phyloP scores from a whole-genome alignment of 2,797 vertebrate species.

The Characodon lateralis region DNA sequence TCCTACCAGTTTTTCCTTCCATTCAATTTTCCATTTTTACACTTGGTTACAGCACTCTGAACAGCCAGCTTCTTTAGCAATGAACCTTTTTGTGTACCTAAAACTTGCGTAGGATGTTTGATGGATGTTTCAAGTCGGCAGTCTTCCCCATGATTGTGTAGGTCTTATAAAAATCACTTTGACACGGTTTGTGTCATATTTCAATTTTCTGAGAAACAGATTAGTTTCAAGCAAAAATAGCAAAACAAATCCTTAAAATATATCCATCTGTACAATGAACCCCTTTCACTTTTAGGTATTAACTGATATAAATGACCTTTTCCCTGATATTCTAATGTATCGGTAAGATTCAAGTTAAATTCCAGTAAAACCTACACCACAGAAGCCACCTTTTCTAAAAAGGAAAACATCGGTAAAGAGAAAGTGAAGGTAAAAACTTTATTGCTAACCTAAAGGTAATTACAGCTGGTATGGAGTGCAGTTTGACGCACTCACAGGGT shows the following conservation, averaged over 20 bases:
- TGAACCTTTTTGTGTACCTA: too few species aligned
- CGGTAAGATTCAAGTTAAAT: not conserved
- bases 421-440: constrained; percentile 4
- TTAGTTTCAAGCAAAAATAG: not conserved
- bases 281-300: not conserved
- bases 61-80: not conserved
- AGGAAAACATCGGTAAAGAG: not conserved
- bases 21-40: not conserved
- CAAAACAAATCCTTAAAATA: not conserved
- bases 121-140: not conserved
- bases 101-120: not conserved
- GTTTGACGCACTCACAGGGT: not conserved
- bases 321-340: not conserved
- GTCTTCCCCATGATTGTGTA: not conserved
- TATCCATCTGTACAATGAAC: too few species aligned
- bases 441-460: constrained; percentile 9
- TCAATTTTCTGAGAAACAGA: not conserved
- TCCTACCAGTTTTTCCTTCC: not conserved
- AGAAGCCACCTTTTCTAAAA: not conserved
- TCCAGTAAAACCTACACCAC: not conserved
- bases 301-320: not conserved
- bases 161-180: not conserved
- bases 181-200: not conserved
- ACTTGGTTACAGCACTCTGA: not conserved
- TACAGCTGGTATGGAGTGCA: constrained; percentile 48